Conservation (phyloP, 37 sponge, comb jelly and placozoan genomes). For the Theonella swinhoei region DNA sequence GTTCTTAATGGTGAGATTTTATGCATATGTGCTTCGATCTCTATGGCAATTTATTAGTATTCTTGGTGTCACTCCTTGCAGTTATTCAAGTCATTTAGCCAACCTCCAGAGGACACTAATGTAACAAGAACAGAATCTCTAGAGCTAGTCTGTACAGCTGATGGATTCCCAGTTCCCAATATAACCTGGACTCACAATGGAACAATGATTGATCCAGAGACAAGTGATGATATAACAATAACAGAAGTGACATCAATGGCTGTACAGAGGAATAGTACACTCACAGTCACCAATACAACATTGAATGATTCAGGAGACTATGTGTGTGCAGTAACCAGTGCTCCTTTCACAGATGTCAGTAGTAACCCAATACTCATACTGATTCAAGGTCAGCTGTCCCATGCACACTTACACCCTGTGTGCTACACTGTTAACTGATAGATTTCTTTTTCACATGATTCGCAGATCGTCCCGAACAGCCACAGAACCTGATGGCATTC, state of each 20-base stretch:
- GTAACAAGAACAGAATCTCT: background rate
- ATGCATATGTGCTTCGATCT: background rate
- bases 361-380: slow-evolving; percentile 23
- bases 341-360: background rate
- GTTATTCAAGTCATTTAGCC: slow-evolving; percentile 29
- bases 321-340: slow-evolving; percentile 25
- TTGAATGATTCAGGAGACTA: slow-evolving; percentile 62
- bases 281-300: slow-evolving; percentile 34
- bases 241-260: background rate
- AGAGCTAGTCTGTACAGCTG: slow-evolving; percentile 29
- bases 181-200: slow-evolving; percentile 65
- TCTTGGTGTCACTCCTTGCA: slow-evolving; percentile 3
- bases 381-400: slow-evolving; percentile 47
- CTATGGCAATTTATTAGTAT: background rate
- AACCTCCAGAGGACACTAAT: slow-evolving; percentile 17
- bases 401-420: too few species aligned
- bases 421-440: too few species aligned
- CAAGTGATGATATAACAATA: background rate
- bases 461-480: slow-evolving; percentile 41
- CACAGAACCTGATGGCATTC: slow-evolving; percentile 30
- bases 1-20: slow-evolving; percentile 23
- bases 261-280: slow-evolving; percentile 13
- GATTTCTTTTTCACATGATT: too few species aligned
- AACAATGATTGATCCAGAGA: slow-evolving; percentile 10
- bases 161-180: slow-evolving; percentile 40